Evolutionary conservation across 2,797 vertebrate genomes (phyloP).

Genomic region (Sebastiscus tertius): DNA sequence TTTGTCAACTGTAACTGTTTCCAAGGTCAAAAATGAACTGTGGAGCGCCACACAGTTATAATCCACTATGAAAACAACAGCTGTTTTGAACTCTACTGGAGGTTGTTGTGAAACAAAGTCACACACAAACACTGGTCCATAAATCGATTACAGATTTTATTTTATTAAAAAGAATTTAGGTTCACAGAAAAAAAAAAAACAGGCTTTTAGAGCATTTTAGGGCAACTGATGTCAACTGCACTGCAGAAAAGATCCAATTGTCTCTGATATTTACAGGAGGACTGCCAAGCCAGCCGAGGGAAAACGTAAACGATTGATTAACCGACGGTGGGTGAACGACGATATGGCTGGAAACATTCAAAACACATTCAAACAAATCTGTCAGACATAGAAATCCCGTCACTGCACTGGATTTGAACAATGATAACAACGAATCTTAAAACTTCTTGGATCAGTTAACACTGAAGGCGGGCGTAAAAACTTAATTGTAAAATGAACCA

Average conservation of each 20-base stretch:
- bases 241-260: constrained; percentile 76
- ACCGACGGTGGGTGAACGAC: constrained; percentile 37
- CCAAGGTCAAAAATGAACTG: not conserved
- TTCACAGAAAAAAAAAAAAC: constrained; percentile 82
- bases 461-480: constrained; percentile 52
- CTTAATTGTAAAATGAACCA: constrained; percentile 27
- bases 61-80: not conserved
- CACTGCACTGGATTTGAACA: constrained; percentile 69
- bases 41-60: not conserved
- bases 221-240: constrained; percentile 87
- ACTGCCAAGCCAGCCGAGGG: constrained; percentile 91
- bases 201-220: constrained; percentile 90
- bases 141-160: constrained; percentile 83
- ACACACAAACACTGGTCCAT: constrained; percentile 32
- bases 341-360: constrained; percentile 70
- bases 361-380: constrained; percentile 74
- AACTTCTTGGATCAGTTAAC: constrained; percentile 46
- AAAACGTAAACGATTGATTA: constrained; percentile 82
- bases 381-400: constrained; percentile 64
- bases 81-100: not conserved
- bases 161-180: constrained; percentile 84
- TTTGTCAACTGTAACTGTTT: no score
- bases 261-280: constrained; percentile 92
- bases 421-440: constrained; percentile 39
- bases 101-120: not conserved